Evolutionary conservation across 2,888 invertebrate species (phyloP), one percentile per base, ranked within the genome.

Genomic region (Prosapia bicincta): DNA sequence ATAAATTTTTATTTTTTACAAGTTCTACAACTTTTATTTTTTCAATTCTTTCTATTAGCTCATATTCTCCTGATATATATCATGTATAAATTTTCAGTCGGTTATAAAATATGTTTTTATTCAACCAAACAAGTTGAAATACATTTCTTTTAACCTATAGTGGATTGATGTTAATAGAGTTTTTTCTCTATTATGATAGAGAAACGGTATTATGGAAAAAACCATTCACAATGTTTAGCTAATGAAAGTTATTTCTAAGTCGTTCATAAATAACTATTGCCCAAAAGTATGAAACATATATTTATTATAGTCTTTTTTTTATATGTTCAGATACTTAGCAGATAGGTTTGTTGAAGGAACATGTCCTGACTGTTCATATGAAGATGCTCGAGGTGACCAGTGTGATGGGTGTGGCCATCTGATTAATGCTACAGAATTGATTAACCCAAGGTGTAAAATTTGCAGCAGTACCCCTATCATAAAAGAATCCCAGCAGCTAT

Each of bases 381-480:
- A 94, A 80, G 94, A 95, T 84, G 99, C 99, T 0, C 89, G 99
- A 65, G 99, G 99, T 1, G 99, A 99, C 86, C 99, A 99, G 85
- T 99, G 99, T 84, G 99, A 99, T 85, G 93, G 93, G 80, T 99
- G 99, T 83, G 96, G 98, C 1, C 96, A 97, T 83, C 88, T 99
- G 10, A 93, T 99, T 74, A 99, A 98, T 85, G 97, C 99, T 0
- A 89, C 90, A 0, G 98, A 99, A 77, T 87, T 99, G 28, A 88
- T 91, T 77, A 87, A 91, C 76, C 96, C 98, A 0, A 87, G 93
- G 10, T 99, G 98, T 85, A 98, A 98, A 86, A 86, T 93, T 1
- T 99, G 99, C 84, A 87, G 87, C n/a, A 87, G 85, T 30, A 86
- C 88, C 0, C 95, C 97, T 0, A 86, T 91, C 0, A 82, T 95